Conservation (phyloP, 2,113 vertebrate species). For the Pelvicachromis taeniatus region DNA sequence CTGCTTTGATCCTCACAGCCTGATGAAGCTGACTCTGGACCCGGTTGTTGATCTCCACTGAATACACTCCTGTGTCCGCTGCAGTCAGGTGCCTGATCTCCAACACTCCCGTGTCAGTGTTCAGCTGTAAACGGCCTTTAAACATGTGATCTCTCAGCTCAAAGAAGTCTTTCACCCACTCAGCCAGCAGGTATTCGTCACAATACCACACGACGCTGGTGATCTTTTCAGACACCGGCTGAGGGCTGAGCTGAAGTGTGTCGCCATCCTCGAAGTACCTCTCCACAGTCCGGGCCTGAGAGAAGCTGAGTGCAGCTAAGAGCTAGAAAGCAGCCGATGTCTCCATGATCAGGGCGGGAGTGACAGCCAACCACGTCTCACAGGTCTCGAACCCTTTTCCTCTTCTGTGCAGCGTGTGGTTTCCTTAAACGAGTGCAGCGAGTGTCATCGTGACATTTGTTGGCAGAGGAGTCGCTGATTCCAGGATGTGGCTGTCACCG, state of each 20-base stretch:
- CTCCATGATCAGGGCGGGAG: background rate
- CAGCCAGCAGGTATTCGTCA: accelerated
- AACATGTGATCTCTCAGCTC: accelerated
- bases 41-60: background rate
- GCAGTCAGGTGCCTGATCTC: background rate
- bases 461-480: accelerated
- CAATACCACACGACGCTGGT: background rate
- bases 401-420: background rate
- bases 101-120: accelerated
- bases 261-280: background rate
- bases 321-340: accelerated
- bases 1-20: background rate
- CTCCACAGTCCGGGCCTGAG: accelerated
- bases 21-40: accelerated
- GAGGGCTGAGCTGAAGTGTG: accelerated
- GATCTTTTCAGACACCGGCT: accelerated
- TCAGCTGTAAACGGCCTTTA: accelerated
- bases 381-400: background rate
- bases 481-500: background rate
- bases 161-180: accelerated
- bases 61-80: accelerated
- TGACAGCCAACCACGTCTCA: background rate
- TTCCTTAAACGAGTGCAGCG: background rate
- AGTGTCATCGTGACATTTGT: background rate
- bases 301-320: background rate